Conservation (phyloP, 2,888 invertebrate genomes). For the Rosalia funebris region DNA sequence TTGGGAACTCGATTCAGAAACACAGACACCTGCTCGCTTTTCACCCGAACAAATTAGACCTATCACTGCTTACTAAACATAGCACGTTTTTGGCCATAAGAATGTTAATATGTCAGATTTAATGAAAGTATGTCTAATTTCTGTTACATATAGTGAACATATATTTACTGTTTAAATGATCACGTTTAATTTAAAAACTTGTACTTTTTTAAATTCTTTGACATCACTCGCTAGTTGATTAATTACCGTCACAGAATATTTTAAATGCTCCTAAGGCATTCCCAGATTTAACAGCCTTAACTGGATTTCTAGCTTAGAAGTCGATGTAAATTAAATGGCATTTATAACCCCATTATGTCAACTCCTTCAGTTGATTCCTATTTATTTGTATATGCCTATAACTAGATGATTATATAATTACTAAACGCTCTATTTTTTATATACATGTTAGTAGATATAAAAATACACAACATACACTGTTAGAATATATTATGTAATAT, state of each 20-base stretch:
- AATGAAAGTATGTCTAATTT: background rate
- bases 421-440: too few relatives aligned
- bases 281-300: constrained; percentile 2
- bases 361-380: too few relatives aligned
- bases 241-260: background rate
- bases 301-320: constrained; percentile 25
- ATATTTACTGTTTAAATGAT: background rate
- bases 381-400: too few relatives aligned
- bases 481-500: too few relatives aligned
- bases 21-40: background rate
- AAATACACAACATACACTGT: too few relatives aligned
- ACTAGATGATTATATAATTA: too few relatives aligned
- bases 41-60: background rate
- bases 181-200: background rate
- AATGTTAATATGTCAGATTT: constrained; percentile 1
- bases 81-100: background rate
- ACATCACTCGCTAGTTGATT: constrained; percentile 9
- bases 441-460: too few relatives aligned
- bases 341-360: too few relatives aligned
- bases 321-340: background rate
- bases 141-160: background rate
- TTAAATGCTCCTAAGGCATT: background rate
- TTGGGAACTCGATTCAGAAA: too few relatives aligned
- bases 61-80: background rate
- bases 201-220: constrained; percentile 7